A percentile compares a stretch with the other conserved stretches of the same genome.
Conservation (phyloP, 2,888 invertebrate genomes). For the Melolontha melolontha region DNA sequence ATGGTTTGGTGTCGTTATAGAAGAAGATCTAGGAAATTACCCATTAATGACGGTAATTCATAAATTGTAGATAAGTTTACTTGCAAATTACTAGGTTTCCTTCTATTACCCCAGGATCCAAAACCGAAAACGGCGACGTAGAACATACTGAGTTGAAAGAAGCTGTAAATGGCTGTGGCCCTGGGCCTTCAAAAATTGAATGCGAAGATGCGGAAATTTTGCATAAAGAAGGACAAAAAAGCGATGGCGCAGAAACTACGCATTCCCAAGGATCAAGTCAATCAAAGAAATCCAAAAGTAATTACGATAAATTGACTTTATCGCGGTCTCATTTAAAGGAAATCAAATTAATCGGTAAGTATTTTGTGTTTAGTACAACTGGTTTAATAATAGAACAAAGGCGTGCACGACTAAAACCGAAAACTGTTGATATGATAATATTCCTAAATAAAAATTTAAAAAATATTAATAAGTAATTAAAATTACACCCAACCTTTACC, state of each 20-base stretch:
- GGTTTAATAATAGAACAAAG: too few species aligned
- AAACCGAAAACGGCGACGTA: conserved; percentile 73
- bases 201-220: conserved; percentile 73
- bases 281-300: conserved; percentile 73
- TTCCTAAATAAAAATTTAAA: too few species aligned
- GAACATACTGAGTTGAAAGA: conserved; percentile 73
- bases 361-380: too few species aligned
- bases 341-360: conserved; percentile 69
- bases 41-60: conserved; percentile 60
- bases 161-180: conserved; percentile 69
- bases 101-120: conserved; percentile 66
- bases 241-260: conserved; percentile 76
- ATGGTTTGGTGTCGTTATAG: conserved; percentile 92
- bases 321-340: conserved; percentile 81
- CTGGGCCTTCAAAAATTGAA: conserved; percentile 63
- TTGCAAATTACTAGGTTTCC: conserved; percentile 14
- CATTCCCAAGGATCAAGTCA: conserved; percentile 70
- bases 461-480: too few species aligned
- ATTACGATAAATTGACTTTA: conserved; percentile 82
- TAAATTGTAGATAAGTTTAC: too few species aligned
- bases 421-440: too few species aligned
- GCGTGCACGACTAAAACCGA: too few species aligned
- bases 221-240: conserved; percentile 71
- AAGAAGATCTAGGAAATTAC: conserved; percentile 72
- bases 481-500: too few species aligned